Evolutionary conservation across 1,140 invertebrate species (phyloP).

Genomic region (Aphelinus atriplicis): DNA sequence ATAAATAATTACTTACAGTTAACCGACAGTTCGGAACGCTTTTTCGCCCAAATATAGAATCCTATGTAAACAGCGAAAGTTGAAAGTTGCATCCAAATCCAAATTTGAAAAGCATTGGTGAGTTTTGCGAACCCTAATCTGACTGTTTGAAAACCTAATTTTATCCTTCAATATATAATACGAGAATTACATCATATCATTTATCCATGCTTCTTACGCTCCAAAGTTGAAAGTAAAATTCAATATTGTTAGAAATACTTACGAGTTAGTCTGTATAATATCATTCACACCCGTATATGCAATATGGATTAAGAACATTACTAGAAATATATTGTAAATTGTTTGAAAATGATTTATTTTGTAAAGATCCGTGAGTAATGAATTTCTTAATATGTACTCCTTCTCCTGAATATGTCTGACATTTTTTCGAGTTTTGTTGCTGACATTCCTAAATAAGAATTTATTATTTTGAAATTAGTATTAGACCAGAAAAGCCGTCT

Average conservation of each 20-base stretch:
- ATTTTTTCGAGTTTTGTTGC: constrained; percentile 9
- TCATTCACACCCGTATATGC: constrained; percentile 77
- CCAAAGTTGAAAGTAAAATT: neutral
- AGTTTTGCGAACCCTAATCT: constrained; percentile 69
- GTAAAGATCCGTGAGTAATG: constrained; percentile 81
- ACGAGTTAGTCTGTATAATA: constrained; percentile 79
- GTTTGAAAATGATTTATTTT: constrained; percentile 82
- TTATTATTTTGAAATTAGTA: too few relatives aligned
- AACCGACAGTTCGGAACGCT: constrained; percentile 47
- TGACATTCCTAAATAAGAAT: too few relatives aligned
- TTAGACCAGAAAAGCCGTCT: too few relatives aligned
- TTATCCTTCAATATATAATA: constrained; percentile 56
- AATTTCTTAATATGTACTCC: constrained; percentile 76
- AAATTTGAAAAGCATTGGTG: constrained; percentile 66
- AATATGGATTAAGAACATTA: constrained; percentile 79
- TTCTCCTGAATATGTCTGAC: constrained; percentile 65
- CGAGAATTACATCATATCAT: neutral
- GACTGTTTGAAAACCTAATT: constrained; percentile 69
- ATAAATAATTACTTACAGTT: constrained; percentile 55
- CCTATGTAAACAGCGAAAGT: constrained; percentile 66
- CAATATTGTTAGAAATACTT: constrained; percentile 54
- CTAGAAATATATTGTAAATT: constrained; percentile 86
- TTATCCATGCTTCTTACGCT: neutral
- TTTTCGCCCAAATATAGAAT: constrained; percentile 69
- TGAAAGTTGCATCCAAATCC: constrained; percentile 67